phyloP scores from a whole-genome alignment of 2,113 vertebrate species.

The Gallinago jamesoni region DNA sequence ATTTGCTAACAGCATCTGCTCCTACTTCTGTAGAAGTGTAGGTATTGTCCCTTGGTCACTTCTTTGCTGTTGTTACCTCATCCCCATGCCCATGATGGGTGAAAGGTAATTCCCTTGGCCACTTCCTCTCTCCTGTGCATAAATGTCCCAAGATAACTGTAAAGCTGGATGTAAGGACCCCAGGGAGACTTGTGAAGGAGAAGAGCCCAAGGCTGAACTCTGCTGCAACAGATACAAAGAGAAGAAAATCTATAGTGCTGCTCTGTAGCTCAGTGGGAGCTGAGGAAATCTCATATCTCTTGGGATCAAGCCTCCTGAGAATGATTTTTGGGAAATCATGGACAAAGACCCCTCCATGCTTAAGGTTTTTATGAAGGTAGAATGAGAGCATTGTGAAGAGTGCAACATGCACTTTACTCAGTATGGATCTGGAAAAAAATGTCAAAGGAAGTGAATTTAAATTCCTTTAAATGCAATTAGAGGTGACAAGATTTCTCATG shows the following conservation, averaged over 20 bases:
- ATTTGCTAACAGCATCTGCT: background rate
- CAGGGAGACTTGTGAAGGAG: background rate
- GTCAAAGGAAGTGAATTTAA: conserved; percentile 67
- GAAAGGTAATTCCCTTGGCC: background rate
- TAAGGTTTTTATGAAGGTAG: background rate
- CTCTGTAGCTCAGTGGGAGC: background rate
- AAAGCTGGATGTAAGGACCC: background rate
- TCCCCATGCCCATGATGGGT: rapidly evolving
- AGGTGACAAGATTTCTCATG: conserved; percentile 66
- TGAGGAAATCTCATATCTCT: background rate
- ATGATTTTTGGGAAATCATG: background rate
- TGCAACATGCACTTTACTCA: background rate
- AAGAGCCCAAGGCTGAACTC: background rate
- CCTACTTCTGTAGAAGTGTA: background rate
- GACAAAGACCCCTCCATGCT: background rate
- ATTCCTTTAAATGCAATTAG: conserved; percentile 61
- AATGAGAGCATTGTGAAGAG: background rate
- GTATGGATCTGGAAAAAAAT: conserved; percentile 51
- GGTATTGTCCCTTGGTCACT: background rate
- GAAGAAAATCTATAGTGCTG: background rate
- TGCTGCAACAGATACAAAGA: rapidly evolving
- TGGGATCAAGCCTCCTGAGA: background rate
- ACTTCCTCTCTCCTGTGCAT: background rate
- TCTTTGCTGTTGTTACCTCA: background rate
- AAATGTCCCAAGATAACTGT: background rate